A percentile compares a stretch with the other conserved stretches of the same genome.
These are phyloP conservation scores for Dryoscopus gambensis DNA, from an alignment of 2,113 vertebrate species.

Conservation along the genomic window DNA sequence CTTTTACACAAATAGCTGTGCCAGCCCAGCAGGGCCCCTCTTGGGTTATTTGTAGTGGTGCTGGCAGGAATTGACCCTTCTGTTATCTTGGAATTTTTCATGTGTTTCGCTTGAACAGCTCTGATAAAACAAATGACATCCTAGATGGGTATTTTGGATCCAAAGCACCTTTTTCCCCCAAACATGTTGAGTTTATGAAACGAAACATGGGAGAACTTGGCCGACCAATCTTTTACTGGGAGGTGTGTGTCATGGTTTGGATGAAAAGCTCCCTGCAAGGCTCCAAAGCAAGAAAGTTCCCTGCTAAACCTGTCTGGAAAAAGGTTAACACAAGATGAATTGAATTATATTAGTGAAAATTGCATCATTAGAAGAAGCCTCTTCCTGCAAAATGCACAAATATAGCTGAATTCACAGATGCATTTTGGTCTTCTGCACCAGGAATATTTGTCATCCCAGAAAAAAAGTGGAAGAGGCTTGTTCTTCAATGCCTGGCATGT, in stretches of 20 bases:
- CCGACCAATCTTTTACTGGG: not conserved
- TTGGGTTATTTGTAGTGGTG: not conserved
- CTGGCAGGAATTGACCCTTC: not conserved
- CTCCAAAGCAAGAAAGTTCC: not conserved
- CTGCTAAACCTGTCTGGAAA: not conserved
- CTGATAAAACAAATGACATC: not conserved
- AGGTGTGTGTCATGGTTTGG: not conserved
- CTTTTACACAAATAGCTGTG: not conserved
- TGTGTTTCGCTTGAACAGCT: not conserved
- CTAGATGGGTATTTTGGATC: not conserved
- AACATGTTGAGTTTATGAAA: not conserved
- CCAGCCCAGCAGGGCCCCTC: not conserved
- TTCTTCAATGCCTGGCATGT: conserved; percentile 31
- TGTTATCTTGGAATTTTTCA: not conserved
- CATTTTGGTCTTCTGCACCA: not conserved
- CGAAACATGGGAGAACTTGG: not conserved
- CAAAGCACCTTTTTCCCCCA: not conserved
- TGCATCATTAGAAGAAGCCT: conserved; percentile 8
- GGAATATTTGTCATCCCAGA: conserved; percentile 36
- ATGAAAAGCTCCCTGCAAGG: not conserved
- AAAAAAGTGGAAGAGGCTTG: conserved; percentile 19
- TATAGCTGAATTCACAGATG: conserved; percentile 25
- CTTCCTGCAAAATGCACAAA: conserved; percentile 20
- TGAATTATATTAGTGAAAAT: conserved; percentile 13
- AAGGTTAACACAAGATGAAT: conserved; percentile 5